Evolutionary conservation across 1,140 invertebrate genomes (phyloP).

Genomic region (Drosophila watanabei): DNA sequence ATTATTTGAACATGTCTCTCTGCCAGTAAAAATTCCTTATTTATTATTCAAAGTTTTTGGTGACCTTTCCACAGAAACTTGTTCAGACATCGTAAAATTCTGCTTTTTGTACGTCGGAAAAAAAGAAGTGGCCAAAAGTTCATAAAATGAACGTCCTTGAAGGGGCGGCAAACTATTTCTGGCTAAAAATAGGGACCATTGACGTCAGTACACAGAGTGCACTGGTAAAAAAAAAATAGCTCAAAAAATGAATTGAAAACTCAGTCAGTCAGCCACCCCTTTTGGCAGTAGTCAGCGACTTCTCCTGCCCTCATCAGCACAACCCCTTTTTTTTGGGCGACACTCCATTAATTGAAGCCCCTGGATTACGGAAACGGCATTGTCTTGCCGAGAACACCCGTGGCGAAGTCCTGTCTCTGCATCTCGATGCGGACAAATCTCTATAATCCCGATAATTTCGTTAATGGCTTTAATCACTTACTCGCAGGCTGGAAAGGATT

Average conservation of each 20-base stretch:
- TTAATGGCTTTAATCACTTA: conserved; percentile 85
- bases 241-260: conserved; percentile 1
- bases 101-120: not conserved
- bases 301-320: conserved; percentile 24
- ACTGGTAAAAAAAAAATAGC: conserved; percentile 30
- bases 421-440: conserved; percentile 75
- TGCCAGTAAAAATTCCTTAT: not conserved
- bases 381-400: conserved; percentile 71
- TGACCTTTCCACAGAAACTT: not conserved
- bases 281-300: conserved; percentile 8
- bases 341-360: conserved; percentile 85
- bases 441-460: conserved; percentile 85
- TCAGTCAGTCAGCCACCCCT: conserved; percentile 8
- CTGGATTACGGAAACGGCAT: conserved; percentile 84
- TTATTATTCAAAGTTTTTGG: not conserved
- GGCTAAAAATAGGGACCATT: not conserved
- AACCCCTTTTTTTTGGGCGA: conserved; percentile 63
- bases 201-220: conserved; percentile 23
- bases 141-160: not conserved
- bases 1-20: not conserved
- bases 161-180: conserved; percentile 5
- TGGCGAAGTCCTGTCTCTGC: conserved; percentile 49
- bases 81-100: not conserved
- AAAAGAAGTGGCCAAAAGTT: not conserved
- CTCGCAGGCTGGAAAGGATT: conserved; percentile 69